Evolutionary conservation across 2,888 invertebrate genomes (phyloP), one percentile per base, ranked within the genome.

Genomic region (Synergus umbraculus): DNA sequence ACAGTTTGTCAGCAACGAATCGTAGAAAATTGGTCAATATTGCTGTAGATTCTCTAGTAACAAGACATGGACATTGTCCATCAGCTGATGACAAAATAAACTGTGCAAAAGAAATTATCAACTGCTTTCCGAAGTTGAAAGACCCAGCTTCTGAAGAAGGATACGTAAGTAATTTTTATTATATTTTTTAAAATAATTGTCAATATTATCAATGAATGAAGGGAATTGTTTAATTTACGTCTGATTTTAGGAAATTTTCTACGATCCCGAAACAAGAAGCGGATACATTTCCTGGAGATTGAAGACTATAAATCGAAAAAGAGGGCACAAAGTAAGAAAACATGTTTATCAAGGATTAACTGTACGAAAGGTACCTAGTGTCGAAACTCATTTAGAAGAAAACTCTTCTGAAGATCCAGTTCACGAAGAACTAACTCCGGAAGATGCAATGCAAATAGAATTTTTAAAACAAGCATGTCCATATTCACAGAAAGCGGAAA

Each of bases 231-330:
- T 18, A 29, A 63, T 18, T 13, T 4, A 13, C 22, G 2, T 66
- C 37, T 63, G 22, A 15, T 69, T 78, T 60, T 15, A 81, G 83
- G 77, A 81, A 76, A 78, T 69, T n/a, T 83, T 83, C 22, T 83
- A 81, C 64, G 83, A 83, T 58, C 83, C 83, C 15, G 49, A 76
- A 8, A 77, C 77, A 29, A 79, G 82, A 67, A 44, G 76, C 65
- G 83, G 83, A 29, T 83, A 76, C 18, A 58, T 81, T 60, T 54
- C 81, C 4, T 83, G 82, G 82, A 43, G 82, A 54, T 49, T 82
- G 13, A 78, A 81, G 58, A 83, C 83, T 13, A 15, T 83, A 22
- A 83, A 83, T 49, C 76, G 83, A 15, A 80, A 73, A 37, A 44
- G 43, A 22, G 18, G 66, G 49, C 12, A 44, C 63, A 58, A 54